Evolutionary conservation across 1,140 invertebrate genomes (phyloP).

Genomic region (Sarcophaga peregrina): DNA sequence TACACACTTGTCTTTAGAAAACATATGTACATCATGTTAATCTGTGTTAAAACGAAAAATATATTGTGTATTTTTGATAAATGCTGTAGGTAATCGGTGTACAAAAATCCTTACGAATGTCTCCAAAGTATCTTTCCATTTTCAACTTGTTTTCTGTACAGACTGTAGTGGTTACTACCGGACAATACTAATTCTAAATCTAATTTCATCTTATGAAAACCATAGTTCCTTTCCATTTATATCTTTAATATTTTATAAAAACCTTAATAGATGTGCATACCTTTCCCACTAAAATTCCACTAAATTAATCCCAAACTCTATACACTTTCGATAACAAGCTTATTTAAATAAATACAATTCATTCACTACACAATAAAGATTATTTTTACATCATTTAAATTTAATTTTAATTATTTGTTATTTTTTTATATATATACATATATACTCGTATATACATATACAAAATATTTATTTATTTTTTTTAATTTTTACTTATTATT

Average conservation of each 20-base stretch:
- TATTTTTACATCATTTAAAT: background rate
- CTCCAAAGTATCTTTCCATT: slow-evolving; percentile 17
- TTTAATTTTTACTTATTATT: background rate
- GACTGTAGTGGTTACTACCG: background rate
- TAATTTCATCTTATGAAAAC: background rate
- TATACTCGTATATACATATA: no score
- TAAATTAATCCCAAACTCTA: background rate
- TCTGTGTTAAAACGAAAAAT: background rate
- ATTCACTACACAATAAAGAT: background rate
- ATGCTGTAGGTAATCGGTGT: slow-evolving; percentile 43
- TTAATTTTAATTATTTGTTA: background rate
- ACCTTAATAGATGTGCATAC: no score
- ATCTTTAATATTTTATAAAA: no score
- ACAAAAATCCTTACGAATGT: slow-evolving; percentile 20
- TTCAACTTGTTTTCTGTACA: background rate
- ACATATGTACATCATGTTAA: background rate
- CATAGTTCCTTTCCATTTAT: background rate
- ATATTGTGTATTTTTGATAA: background rate
- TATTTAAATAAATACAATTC: background rate
- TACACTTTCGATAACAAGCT: background rate
- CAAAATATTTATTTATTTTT: background rate
- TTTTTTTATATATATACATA: background rate
- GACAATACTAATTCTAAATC: background rate
- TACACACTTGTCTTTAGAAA: background rate
- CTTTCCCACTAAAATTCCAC: no score